These are phyloP conservation scores for Epizoanthus rinbou DNA, from an alignment of 92 coral and sea anemone genomes.

Conservation along the genomic window DNA sequence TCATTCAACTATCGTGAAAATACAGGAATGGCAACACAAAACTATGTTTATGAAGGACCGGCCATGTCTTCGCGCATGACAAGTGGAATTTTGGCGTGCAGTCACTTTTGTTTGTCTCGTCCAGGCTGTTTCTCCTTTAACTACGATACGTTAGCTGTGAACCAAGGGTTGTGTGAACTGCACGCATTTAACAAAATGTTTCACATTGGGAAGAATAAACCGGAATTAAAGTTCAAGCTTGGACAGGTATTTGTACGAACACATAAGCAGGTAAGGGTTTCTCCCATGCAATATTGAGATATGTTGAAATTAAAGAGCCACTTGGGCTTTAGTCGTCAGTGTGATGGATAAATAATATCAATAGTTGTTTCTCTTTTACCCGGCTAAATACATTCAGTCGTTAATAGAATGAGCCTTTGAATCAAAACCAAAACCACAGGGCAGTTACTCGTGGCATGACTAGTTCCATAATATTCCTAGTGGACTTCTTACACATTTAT, in stretches of 20 bases:
- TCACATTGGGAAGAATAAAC: neutral
- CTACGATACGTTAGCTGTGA: conserved; percentile 4
- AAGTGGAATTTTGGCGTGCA: conserved; percentile 25
- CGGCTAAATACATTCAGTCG: too few species aligned
- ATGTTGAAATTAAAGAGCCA: too few species aligned
- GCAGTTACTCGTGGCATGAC: too few species aligned
- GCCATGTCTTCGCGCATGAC: neutral
- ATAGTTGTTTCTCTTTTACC: too few species aligned
- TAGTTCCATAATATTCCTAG: too few species aligned
- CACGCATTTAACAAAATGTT: conserved; percentile 9
- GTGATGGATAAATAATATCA: too few species aligned
- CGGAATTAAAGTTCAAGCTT: neutral
- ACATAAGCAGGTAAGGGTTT: conserved; percentile 4
- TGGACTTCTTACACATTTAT: too few species aligned
- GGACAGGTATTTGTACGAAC: conserved; percentile 30
- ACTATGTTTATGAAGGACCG: conserved; percentile 24
- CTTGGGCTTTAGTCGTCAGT: too few species aligned
- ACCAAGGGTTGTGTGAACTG: conserved; percentile 18
- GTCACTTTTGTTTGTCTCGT: conserved; percentile 23
- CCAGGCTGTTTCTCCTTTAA: conserved; percentile 27
- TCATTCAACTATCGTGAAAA: conserved; percentile 5
- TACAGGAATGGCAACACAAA: conserved; percentile 7
- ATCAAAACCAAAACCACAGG: too few species aligned
- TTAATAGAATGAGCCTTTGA: too few species aligned
- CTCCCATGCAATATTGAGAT: too few species aligned